phyloP scores from a whole-genome alignment of 2,113 vertebrate genomes.

The Toxotes chatareus region DNA sequence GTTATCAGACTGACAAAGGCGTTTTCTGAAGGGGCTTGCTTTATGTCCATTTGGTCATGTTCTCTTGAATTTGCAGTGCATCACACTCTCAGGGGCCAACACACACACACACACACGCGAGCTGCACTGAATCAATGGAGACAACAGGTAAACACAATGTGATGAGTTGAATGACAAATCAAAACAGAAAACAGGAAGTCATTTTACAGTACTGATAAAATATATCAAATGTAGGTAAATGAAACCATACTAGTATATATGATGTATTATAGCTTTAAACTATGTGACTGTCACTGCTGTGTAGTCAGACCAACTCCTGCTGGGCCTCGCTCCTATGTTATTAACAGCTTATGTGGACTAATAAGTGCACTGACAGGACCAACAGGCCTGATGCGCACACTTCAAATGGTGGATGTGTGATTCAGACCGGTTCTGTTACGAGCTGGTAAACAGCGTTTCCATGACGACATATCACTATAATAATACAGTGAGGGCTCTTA shows the following conservation, averaged over 20 bases:
- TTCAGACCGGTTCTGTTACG: not conserved
- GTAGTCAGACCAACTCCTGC: not conserved
- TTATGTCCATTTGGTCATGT: too few species aligned
- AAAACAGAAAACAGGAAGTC: not conserved
- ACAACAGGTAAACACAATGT: too few species aligned
- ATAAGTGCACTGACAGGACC: not conserved
- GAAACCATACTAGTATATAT: not conserved
- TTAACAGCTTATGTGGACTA: too few species aligned
- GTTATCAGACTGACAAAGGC: too few species aligned
- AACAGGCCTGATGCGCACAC: not conserved
- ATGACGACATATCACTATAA: conserved; percentile 40
- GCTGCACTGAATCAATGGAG: too few species aligned
- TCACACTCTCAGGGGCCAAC: too few species aligned
- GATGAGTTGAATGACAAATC: not conserved
- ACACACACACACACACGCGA: too few species aligned
- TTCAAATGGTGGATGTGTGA: conserved; percentile 6
- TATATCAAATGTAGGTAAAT: not conserved
- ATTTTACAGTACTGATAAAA: not conserved
- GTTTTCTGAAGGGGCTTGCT: too few species aligned
- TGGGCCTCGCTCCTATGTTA: not conserved
- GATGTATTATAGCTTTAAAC: too few species aligned
- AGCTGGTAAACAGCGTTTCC: conserved; percentile 36
- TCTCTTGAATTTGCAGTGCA: too few species aligned
- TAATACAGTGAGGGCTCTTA: not conserved
- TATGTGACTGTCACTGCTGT: not conserved